phyloP scores from a whole-genome alignment of 2,888 invertebrate species.

The Zaprionus lineosus region DNA sequence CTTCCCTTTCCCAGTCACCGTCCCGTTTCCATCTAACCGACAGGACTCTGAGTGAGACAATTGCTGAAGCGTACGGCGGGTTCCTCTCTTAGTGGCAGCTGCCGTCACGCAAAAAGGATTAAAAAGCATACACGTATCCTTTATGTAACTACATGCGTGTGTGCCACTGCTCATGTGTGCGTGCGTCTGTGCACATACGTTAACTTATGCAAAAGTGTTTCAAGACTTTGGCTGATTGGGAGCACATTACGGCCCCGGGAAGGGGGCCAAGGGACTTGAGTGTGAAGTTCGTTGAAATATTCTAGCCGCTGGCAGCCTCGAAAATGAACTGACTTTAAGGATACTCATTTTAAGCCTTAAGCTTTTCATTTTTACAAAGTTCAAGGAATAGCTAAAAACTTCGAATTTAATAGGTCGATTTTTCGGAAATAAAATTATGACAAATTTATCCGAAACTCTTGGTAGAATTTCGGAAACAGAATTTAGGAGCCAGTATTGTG shows the following conservation, averaged over 20 bases:
- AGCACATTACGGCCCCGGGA: too few relatives aligned
- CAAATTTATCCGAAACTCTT: too few relatives aligned
- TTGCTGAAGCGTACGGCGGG: conserved; percentile 30
- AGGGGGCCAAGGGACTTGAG: conserved; percentile 4
- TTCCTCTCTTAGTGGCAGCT: conserved; percentile 39
- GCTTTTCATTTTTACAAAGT: too few relatives aligned
- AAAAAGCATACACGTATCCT: conserved; percentile 57
- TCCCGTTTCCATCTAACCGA: too few relatives aligned
- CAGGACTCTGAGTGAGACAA: conserved; percentile 37
- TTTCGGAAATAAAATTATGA: too few relatives aligned
- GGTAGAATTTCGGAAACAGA: too few relatives aligned
- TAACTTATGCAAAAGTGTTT: conserved; percentile 73
- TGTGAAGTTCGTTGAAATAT: conserved; percentile 1
- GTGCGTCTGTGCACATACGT: conserved; percentile 21
- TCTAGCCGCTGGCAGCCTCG: conserved; percentile 29
- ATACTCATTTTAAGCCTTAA: too few relatives aligned
- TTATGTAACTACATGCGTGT: conserved; percentile 5
- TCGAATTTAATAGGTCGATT: too few relatives aligned
- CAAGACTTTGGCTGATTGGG: conserved; percentile 72
- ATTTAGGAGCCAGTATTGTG: too few relatives aligned
- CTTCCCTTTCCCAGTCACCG: not conserved
- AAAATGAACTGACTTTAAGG: conserved; percentile 11
- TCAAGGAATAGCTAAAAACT: too few relatives aligned
- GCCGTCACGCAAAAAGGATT: conserved; percentile 68
- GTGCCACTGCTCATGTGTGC: conserved; percentile 4